Base-by-base conservation (phyloP, 2,888 invertebrate species). In the Globia sparganii region DNA sequence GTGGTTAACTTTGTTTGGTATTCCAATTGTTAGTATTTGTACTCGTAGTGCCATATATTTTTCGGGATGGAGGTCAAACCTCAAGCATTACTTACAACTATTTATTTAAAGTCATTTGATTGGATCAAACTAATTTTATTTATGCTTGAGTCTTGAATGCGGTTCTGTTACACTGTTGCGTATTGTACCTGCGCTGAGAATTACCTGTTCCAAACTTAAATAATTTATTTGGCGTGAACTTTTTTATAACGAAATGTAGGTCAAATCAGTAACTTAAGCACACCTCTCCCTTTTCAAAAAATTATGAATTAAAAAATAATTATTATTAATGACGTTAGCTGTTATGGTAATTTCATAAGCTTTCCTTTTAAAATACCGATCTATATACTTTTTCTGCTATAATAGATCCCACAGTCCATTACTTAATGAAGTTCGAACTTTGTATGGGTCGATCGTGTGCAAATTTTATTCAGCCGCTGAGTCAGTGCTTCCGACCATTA, bases 391-490 rank as follows among this genome's bases (percentile, higher is more conserved):
- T 15, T 67, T 9, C 49, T 18, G 25, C 37, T 61, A 15, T 49
- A 31, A 67, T 28, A 61, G 46, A 31, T n/a, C 8, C n/a, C n/a
- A 46, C 6, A 66, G 34, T 53, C 49, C 59, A 76, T 76, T 76
- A 76, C 40, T 66, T 76, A 77, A 66, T 67, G 59, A 77, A 67
- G 8, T 67, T 77, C 5, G 2, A 61, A 77, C 61, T 77, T 68
- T 77, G 34, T 77, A 43, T 34, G 34, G 4, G 34, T 25, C 49
- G 40, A 77, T 76, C 21, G 28, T 43, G 28, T 77, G 61, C 49
- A 58, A 77, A 78, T 77, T 77, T 31, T 31, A 77, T 70, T 31
- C 62, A 77, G 13, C 31, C 40, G 49, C 77, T 49, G 77, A 67
- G n/a, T 76, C 67, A 77, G 53, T 37, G 61, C 18, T 62, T 77